Base-by-base conservation (phyloP, 1,140 invertebrate genomes). In the Drosophila nebulosa region DNA sequence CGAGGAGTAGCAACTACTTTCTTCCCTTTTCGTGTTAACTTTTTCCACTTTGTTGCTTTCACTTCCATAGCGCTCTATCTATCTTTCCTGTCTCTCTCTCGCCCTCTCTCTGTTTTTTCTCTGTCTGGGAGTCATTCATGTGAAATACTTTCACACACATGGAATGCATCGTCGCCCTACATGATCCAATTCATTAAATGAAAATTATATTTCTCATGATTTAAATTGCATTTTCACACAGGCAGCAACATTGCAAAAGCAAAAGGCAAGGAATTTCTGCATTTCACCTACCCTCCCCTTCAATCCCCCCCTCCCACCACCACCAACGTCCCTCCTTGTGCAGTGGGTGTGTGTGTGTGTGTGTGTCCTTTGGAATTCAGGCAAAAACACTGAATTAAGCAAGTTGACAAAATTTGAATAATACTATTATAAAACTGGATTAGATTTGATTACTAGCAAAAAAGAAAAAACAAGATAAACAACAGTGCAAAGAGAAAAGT, bases 171-270 rank as follows among this genome's bases (percentile, higher is more conserved):
- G 35, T 46, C 18, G 10, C 42, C 58, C 56, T 63, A 66, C 64
- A 60, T 85, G 74, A 85, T 85, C 81, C 78, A 85, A 85, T 86
- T 86, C 83, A 86, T 86, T 86, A 86, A 75, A 81, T 62, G 70
- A 71, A 85, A 88, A 86, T 86, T 81, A 88, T 81, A 86, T 86
- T 86, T 74, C 39, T 46, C 78, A 78, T 86, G 81, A 86, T 86
- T 86, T 72, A 86, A 81, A 86, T 81, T 81, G 67, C 83, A 86
- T 81, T 80, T 88, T 71, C 53, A 64, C 64, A 24, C 61, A 58
- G 16, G 24, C 55, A 76, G 24, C 55, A 76, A 27, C 14, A 56
- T 42, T 42, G 30, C 30, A 32, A 10, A 32, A 12, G 10, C 27
- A 32, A 32, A 56, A 16, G 27, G 14, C 14, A 56, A 21, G 27